Evolutionary conservation across 2,888 invertebrate genomes (phyloP).

Genomic region (Gymnocheta viridis): DNA sequence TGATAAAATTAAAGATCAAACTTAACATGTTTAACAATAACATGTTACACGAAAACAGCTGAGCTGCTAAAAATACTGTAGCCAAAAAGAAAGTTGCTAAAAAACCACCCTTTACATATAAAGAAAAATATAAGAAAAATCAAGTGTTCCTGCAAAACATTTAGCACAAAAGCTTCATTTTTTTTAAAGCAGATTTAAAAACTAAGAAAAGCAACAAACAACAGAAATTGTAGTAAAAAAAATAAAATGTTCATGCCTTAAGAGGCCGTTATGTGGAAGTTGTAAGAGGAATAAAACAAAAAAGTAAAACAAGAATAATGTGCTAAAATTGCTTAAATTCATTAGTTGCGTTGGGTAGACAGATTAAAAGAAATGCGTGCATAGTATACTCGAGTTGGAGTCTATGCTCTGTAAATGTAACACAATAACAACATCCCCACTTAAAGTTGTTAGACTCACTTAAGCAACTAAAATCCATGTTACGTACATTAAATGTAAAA

Average conservation of each 20-base stretch:
- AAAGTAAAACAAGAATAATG: slow-evolving; percentile 39
- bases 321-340: slow-evolving; percentile 66
- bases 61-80: no score
- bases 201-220: slow-evolving; percentile 17
- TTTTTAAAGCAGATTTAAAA: not conserved
- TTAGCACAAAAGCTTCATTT: slow-evolving; percentile 16
- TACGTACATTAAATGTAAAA: slow-evolving; percentile 25
- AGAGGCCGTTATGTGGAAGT: not conserved
- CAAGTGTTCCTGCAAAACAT: slow-evolving; percentile 19
- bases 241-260: slow-evolving; percentile 20
- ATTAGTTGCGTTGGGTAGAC: slow-evolving; percentile 52
- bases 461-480: slow-evolving; percentile 42
- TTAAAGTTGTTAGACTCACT: slow-evolving; percentile 27
- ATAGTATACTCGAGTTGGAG: not conserved
- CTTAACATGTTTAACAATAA: no score
- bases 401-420: slow-evolving; percentile 1
- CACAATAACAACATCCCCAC: slow-evolving; percentile 3
- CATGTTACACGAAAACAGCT: no score
- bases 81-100: no score
- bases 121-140: not conserved
- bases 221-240: not conserved
- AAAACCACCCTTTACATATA: no score
- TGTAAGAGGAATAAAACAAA: not conserved
- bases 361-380: slow-evolving; percentile 17
- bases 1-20: no score